phyloP scores from a whole-genome alignment of 2,113 vertebrate species.

The Oreochromis tanganicae region DNA sequence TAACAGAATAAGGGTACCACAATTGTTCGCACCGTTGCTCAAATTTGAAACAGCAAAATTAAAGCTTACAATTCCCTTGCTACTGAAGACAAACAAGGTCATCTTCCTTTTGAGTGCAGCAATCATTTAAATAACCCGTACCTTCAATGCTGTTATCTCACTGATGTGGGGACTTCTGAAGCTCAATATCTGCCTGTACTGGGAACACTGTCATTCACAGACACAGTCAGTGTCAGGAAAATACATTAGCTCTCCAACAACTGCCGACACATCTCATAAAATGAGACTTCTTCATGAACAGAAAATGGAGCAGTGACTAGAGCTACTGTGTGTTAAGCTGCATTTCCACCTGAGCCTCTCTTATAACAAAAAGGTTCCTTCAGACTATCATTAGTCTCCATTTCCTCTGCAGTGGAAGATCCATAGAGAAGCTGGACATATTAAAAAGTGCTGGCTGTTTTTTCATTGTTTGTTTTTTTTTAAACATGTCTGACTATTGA shows the following conservation, averaged over 20 bases:
- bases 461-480: not conserved
- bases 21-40: not conserved
- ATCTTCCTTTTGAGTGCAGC: not conserved
- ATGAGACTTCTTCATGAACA: not conserved
- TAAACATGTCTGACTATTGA: not conserved
- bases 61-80: slow-evolving; percentile 8
- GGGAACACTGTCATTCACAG: not conserved
- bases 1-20: not conserved
- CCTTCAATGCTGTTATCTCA: not conserved
- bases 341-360: not conserved
- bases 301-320: not conserved
- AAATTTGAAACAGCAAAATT: not conserved
- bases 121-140: not conserved
- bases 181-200: not conserved
- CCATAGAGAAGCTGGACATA: not conserved
- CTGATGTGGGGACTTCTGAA: not conserved
- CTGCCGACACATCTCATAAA: not conserved
- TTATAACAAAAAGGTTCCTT: not conserved
- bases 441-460: not conserved
- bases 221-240: not conserved
- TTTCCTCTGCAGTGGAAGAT: not conserved
- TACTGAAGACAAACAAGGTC: not conserved
- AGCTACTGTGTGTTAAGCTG: not conserved
- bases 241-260: not conserved
- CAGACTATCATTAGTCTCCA: not conserved